phyloP scores from a whole-genome alignment of 2,888 invertebrate genomes.

The Drymonia ruficornis region DNA sequence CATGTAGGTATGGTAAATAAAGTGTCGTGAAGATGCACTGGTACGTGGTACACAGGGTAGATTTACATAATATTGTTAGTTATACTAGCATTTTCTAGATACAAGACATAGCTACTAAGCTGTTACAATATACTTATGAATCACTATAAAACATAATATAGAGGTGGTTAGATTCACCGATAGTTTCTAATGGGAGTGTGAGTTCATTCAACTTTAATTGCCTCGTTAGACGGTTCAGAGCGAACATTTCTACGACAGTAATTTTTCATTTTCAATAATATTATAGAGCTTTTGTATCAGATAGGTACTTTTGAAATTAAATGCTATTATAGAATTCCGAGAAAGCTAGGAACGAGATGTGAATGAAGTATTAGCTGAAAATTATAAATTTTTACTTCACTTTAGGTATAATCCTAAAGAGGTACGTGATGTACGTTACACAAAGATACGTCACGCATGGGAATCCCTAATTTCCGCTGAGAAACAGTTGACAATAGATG shows the following conservation, averaged over 20 bases:
- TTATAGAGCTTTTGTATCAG: constrained; percentile 24
- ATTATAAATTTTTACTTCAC: too few relatives aligned
- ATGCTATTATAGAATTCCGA: neutral
- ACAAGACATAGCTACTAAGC: too few relatives aligned
- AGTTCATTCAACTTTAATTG: constrained; percentile 43
- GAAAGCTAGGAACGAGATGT: neutral
- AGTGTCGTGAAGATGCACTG: too few relatives aligned
- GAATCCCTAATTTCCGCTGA: neutral
- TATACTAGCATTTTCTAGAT: too few relatives aligned
- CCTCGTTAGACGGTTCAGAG: constrained; percentile 32
- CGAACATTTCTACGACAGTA: constrained; percentile 32
- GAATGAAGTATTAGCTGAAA: neutral
- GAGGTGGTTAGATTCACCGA: constrained; percentile 9
- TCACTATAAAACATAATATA: constrained; percentile 4
- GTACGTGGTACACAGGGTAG: too few relatives aligned
- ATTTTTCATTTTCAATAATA: constrained; percentile 39
- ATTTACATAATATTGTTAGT: too few relatives aligned
- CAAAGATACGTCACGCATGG: neutral
- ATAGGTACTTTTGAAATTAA: constrained; percentile 1
- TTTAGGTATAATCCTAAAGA: too few relatives aligned
- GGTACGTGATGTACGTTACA: too few relatives aligned
- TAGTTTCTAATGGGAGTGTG: constrained; percentile 31
- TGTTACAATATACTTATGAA: constrained; percentile 12
- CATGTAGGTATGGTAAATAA: too few relatives aligned
- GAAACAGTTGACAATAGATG: neutral